These are phyloP conservation scores for Lithodes maja DNA, from an alignment of 2,888 invertebrate species.

Conservation along the genomic window DNA sequence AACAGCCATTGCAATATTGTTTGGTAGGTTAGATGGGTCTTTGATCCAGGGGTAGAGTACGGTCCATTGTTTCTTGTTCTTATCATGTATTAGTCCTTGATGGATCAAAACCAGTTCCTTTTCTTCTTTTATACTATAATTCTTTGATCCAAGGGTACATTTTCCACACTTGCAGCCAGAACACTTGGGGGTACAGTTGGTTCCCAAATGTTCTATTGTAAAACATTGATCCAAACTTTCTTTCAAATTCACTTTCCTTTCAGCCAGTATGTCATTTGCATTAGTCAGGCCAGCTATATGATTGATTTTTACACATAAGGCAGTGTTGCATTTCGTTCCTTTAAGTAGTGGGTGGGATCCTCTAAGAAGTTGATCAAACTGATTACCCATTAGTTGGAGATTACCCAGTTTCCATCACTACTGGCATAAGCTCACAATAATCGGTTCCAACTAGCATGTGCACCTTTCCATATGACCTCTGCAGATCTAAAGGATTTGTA, in stretches of 20 bases:
- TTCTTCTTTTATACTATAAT: neutral
- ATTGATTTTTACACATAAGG: neutral
- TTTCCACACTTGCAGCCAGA: slow-evolving; percentile 7
- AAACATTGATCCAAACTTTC: neutral
- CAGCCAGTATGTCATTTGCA: neutral
- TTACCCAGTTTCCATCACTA: too few relatives aligned
- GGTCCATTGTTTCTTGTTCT: neutral
- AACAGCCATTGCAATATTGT: neutral
- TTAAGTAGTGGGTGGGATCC: slow-evolving; percentile 8
- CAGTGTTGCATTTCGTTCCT: neutral
- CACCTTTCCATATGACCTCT: too few relatives aligned
- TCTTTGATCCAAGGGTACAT: neutral
- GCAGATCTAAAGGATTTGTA: too few relatives aligned
- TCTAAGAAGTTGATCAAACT: neutral
- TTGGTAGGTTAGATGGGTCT: neutral
- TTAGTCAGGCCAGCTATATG: neutral
- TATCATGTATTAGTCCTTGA: slow-evolving; percentile 3
- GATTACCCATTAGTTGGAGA: too few relatives aligned
- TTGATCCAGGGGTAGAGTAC: neutral
- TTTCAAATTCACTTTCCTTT: neutral
- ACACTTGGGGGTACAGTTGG: neutral
- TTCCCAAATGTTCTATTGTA: neutral
- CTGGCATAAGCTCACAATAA: too few relatives aligned
- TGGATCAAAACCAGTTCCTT: slow-evolving; percentile 14
- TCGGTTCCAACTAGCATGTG: too few relatives aligned